These are phyloP conservation scores for Ctena decussata DNA, from an alignment of 2,888 invertebrate species.

Conservation along the genomic window DNA sequence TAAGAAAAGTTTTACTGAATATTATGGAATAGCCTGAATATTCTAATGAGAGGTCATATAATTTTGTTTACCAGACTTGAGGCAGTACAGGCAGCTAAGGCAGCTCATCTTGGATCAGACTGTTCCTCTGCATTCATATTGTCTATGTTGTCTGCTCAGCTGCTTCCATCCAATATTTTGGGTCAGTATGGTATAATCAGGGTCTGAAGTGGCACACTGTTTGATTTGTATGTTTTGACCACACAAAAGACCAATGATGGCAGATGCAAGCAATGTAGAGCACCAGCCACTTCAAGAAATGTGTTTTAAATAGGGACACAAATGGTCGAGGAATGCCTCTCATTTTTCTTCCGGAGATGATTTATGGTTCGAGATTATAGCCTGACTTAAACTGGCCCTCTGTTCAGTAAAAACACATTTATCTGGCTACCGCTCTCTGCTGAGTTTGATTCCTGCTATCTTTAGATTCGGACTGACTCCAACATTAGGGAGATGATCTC, in stretches of 20 bases:
- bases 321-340: not conserved
- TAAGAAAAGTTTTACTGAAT: too few relatives aligned
- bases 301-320: not conserved
- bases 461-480: not conserved
- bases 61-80: too few relatives aligned
- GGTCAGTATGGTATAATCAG: too few relatives aligned
- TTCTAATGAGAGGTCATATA: too few relatives aligned
- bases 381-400: not conserved
- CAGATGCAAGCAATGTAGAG: not conserved
- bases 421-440: not conserved
- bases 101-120: too few relatives aligned
- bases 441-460: not conserved
- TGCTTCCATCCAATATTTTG: too few relatives aligned
- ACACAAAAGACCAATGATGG: not conserved
- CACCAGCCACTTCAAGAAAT: not conserved
- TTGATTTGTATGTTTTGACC: not conserved
- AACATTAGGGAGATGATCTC: not conserved
- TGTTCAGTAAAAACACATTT: slow-evolving; percentile 11
- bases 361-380: slow-evolving; percentile 39
- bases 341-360: slow-evolving; percentile 35
- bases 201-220: too few relatives aligned
- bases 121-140: too few relatives aligned
- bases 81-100: too few relatives aligned
- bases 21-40: too few relatives aligned
- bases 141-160: too few relatives aligned